These are phyloP conservation scores for Falco berigora DNA, from an alignment of 2,797 vertebrate genomes.

Conservation along the genomic window DNA sequence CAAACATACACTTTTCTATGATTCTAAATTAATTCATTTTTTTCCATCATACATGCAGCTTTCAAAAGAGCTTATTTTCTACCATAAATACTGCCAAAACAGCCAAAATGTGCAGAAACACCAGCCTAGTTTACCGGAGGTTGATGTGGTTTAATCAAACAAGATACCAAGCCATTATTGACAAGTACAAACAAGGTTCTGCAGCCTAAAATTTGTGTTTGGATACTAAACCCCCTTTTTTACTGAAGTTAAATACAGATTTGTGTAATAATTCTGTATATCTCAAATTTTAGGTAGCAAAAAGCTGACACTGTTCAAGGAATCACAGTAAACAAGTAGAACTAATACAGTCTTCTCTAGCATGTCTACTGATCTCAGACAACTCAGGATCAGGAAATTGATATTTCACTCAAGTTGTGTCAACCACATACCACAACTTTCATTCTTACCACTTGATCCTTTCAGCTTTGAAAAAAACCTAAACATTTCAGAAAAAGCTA, in stretches of 20 bases:
- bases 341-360: background rate
- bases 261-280: background rate
- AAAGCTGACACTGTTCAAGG: background rate
- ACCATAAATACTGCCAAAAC: background rate
- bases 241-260: background rate
- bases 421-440: background rate
- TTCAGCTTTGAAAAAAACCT: background rate
- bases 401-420: background rate
- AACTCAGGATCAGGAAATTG: background rate
- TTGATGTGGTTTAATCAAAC: background rate
- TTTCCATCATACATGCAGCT: background rate
- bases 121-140: background rate
- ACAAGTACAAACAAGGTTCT: background rate
- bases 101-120: background rate
- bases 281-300: background rate
- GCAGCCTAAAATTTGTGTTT: background rate
- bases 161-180: background rate
- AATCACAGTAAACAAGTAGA: background rate
- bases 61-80: background rate
- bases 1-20: background rate
- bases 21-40: background rate
- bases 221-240: background rate
- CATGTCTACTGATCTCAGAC: background rate
- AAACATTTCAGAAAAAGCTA: background rate
- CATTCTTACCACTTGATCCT: background rate